Evolutionary conservation across 2,888 invertebrate species (phyloP), one percentile per base, ranked within the genome.

Genomic region (Metalampra italica): DNA sequence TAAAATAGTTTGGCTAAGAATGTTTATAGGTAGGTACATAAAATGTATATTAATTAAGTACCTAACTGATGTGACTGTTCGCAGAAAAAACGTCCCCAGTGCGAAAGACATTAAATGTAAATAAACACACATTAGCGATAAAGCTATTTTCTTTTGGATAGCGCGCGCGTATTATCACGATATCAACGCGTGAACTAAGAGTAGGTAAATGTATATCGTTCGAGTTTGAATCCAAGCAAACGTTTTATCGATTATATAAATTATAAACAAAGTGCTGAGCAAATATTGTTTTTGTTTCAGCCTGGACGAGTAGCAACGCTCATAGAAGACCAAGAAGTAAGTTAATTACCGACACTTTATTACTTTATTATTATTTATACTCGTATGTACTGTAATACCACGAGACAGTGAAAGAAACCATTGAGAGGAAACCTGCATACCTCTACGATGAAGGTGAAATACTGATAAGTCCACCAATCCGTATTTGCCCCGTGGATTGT

Each of bases 231-330:
- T 22, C 5, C 2, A 22, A 22, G 3, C 22, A 22, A 22, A 22
- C 2, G 22, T 22, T 22, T 2, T 22, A n/a, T n/a, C 36, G 9
- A 36, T n/a, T 36, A 36, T 38, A 13, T 38, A 38, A 3, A 3
- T 38, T 13, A 9, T 14, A 14, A 15, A n/a, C 14, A 39, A 14
- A 22, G 22, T 22, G 22, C 5, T 22, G 2, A 22, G 5, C 22
- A 22, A 22, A 14, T 14, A 39, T 57, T 55, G 57, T 52, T 72
- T 22, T 89, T 82, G 76, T 94, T 93, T 55, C 92, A 97, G 97
- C 97, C 97, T 53, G 97, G 97, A 49, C 91, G 97, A 70, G 97
- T 97, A 36, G 97, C 95, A 9, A 97, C 97, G 15, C 90, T 97
- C 44, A 90, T 97, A 47, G 93, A 94, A 76, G 93, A 95, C 71